Evolutionary conservation across 2,797 vertebrate species (phyloP).

Genomic region (Hippopotamyrus pictus): DNA sequence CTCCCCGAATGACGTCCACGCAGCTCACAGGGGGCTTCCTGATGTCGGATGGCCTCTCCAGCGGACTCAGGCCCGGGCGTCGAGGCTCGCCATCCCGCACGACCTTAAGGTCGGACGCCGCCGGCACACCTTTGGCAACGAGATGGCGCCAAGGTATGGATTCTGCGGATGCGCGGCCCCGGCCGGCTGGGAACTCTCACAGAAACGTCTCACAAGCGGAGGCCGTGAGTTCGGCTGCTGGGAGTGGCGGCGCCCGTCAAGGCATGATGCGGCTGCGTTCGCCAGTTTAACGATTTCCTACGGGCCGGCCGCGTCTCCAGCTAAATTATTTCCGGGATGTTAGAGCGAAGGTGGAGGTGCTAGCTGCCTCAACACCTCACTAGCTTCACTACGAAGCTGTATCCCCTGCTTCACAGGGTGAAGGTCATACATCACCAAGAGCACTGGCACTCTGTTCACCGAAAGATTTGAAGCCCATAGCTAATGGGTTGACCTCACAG

Average conservation of each 20-base stretch:
- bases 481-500: not conserved
- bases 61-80: not conserved
- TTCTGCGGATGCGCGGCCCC: not conserved
- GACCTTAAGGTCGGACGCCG: no score
- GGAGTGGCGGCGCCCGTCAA: not conserved
- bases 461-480: not conserved
- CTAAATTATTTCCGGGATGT: conserved; percentile 19
- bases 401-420: not conserved
- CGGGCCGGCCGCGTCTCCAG: not conserved
- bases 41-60: not conserved
- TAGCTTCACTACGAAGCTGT: not conserved
- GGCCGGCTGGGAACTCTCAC: not conserved
- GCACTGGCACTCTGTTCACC: not conserved
- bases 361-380: not conserved
- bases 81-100: not conserved
- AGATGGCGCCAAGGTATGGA: not conserved
- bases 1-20: conserved; percentile 8
- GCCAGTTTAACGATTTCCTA: not conserved
- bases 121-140: not conserved
- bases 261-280: not conserved
- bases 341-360: not conserved
- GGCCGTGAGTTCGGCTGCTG: not conserved
- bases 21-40: not conserved
- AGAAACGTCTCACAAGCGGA: not conserved
- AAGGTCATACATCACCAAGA: not conserved